phyloP scores from a whole-genome alignment of 2,888 invertebrate genomes.

The Luperina testacea region DNA sequence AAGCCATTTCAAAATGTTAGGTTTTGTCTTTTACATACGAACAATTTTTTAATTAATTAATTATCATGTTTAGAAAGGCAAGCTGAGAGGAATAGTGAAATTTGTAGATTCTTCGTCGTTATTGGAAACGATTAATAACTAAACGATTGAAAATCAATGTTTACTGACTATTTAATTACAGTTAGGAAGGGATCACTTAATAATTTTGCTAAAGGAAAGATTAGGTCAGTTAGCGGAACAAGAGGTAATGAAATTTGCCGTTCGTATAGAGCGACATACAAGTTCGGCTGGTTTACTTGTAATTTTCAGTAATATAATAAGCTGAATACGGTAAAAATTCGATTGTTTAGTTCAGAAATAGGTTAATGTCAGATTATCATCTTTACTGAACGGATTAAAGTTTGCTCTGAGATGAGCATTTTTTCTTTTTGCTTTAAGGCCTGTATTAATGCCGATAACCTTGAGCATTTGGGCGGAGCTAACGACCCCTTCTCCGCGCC shows the following conservation, averaged over 20 bases:
- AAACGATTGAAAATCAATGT: neutral
- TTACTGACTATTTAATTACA: neutral
- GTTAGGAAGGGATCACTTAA: conserved; percentile 26
- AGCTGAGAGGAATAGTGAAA: neutral
- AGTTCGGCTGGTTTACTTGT: too few species aligned
- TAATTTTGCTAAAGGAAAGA: conserved; percentile 25
- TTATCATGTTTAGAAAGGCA: neutral
- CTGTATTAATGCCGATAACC: too few species aligned
- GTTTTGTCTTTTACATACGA: neutral
- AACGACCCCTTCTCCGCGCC: too few species aligned
- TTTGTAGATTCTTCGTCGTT: neutral
- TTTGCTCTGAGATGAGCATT: too few species aligned
- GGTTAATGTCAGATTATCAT: too few species aligned
- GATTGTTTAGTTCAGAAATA: too few species aligned
- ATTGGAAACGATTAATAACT: neutral
- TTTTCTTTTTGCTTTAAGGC: too few species aligned
- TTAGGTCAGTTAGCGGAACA: conserved; percentile 40
- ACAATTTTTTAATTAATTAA: neutral
- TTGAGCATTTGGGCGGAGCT: too few species aligned
- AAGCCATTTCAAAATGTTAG: neutral
- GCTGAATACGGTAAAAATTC: too few species aligned
- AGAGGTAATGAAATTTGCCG: conserved; percentile 14
- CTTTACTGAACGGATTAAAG: too few species aligned
- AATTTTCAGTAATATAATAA: too few species aligned
- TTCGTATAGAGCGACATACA: neutral